These are phyloP conservation scores for Drosophila kuntzei DNA, from an alignment of 2,888 invertebrate species.

Conservation along the genomic window DNA sequence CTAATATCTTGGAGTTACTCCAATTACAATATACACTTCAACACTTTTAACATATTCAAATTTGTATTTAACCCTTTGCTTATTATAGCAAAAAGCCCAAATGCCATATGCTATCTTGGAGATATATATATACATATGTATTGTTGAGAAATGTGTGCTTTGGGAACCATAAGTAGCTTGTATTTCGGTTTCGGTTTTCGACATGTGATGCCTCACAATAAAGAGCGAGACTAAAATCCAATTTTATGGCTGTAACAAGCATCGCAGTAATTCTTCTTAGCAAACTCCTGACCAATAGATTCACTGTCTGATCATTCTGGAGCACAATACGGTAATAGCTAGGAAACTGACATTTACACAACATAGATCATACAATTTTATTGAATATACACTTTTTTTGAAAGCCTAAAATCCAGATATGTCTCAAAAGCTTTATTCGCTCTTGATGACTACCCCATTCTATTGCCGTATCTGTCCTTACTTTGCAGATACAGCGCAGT, in stretches of 20 bases:
- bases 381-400: not conserved
- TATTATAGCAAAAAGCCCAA: not conserved
- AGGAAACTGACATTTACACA: not conserved
- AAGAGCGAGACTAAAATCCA: not conserved
- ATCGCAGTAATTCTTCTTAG: not conserved
- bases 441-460: not conserved
- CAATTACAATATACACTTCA: no score
- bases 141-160: not conserved
- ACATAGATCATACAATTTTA: not conserved
- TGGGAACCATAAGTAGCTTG: constrained; percentile 2
- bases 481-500: not conserved
- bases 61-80: no score
- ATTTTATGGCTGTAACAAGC: not conserved
- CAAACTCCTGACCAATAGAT: not conserved
- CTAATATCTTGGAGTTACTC: no score
- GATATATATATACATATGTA: not conserved
- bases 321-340: not conserved
- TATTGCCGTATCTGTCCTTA: no score
- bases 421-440: not conserved
- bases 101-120: not conserved
- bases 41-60: no score
- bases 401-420: not conserved
- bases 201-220: not conserved
- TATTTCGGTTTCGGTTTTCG: not conserved
- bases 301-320: no score